These are phyloP conservation scores for Lonchura striata DNA, from an alignment of 2,113 vertebrate genomes.

Conservation along the genomic window DNA sequence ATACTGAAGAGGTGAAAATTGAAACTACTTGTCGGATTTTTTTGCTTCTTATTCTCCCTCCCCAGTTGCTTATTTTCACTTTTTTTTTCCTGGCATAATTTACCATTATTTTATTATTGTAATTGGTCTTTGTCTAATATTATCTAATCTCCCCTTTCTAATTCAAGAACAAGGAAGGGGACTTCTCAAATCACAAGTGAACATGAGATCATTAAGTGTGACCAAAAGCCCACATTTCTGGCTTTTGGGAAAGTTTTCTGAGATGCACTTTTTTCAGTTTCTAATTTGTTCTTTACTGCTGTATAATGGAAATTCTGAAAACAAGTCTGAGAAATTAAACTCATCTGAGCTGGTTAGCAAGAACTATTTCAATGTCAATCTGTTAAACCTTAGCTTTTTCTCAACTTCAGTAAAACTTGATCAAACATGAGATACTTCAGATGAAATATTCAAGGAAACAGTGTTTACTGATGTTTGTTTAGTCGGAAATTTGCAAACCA, in stretches of 20 bases:
- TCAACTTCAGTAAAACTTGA: neutral
- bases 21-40: neutral
- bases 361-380: neutral
- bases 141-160: neutral
- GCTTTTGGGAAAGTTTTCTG: neutral
- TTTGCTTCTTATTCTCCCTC: neutral
- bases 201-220: neutral
- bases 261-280: neutral
- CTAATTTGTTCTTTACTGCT: neutral
- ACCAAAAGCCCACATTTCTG: neutral
- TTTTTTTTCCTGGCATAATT: neutral
- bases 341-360: neutral
- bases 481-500: conserved; percentile 29
- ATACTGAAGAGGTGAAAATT: neutral
- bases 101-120: neutral
- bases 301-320: neutral
- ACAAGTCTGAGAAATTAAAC: neutral
- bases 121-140: neutral
- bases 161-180: neutral
- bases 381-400: neutral
- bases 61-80: neutral
- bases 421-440: neutral
- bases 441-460: neutral
- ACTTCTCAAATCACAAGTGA: neutral
- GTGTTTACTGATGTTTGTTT: conserved; percentile 45